Evolutionary conservation across 2,888 invertebrate genomes (phyloP).

Genomic region (Cancer borealis): DNA sequence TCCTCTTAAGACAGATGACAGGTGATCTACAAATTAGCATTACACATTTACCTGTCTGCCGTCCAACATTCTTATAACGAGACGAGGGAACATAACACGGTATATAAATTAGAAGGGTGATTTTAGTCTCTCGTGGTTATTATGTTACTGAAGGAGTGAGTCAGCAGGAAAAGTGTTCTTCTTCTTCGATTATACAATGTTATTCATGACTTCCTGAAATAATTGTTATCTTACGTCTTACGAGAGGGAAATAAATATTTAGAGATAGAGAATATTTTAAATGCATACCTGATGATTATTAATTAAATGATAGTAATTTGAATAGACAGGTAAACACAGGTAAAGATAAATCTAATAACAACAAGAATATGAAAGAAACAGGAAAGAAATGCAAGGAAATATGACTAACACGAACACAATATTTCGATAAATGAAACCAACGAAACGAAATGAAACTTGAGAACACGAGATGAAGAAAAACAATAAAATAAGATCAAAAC

Average conservation of each 20-base stretch:
- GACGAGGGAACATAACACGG: conserved; percentile 22
- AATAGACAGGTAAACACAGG: neutral
- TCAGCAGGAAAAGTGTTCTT: neutral
- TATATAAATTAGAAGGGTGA: neutral
- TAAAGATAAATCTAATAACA: neutral
- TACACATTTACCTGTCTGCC: conserved; percentile 48
- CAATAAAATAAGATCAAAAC: neutral
- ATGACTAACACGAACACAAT: neutral
- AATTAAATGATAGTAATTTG: neutral
- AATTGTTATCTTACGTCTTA: neutral
- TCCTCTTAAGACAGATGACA: neutral
- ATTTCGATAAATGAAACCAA: neutral
- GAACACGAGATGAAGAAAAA: neutral
- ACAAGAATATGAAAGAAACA: neutral
- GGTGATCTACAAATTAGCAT: conserved; percentile 51
- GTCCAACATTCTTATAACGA: conserved; percentile 1
- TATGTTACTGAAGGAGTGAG: neutral
- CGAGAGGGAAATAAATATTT: neutral
- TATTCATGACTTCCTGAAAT: conserved; percentile 22
- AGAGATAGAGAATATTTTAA: neutral
- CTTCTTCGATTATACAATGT: neutral
- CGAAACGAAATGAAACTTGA: conserved; percentile 7
- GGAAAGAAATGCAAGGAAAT: neutral
- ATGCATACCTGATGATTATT: no score
- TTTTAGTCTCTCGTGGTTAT: neutral